Conservation (phyloP, 2,113 vertebrate genomes). For the Hippocampus mohnikei region DNA sequence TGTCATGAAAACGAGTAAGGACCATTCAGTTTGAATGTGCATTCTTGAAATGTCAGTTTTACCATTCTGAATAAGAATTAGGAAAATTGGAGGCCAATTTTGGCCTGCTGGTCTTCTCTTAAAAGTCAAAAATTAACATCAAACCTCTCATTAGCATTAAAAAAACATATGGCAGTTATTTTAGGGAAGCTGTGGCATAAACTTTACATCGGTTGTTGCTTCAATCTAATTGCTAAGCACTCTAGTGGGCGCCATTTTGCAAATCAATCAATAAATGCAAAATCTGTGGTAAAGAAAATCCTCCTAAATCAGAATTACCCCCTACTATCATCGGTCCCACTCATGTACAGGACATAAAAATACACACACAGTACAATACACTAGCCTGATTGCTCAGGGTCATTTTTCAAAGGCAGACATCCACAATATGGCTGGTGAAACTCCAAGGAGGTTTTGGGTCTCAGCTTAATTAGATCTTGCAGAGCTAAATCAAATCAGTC, state of each 20-base stretch:
- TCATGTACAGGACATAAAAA: constrained; percentile 60
- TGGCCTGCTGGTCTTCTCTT: background rate
- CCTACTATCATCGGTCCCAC: constrained; percentile 34
- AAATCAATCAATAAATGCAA: background rate
- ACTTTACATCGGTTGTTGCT: background rate
- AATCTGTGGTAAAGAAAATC: background rate
- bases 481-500: constrained; percentile 74
- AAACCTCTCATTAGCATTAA: background rate
- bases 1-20: background rate
- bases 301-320: background rate
- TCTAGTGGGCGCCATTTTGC: background rate
- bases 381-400: constrained; percentile 58
- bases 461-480: constrained; percentile 71
- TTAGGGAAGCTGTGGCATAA: no score
- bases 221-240: background rate
- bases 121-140: background rate
- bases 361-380: constrained; percentile 24
- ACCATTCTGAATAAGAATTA: background rate
- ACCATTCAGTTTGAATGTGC: background rate
- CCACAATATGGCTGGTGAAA: constrained; percentile 69
- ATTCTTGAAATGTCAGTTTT: background rate
- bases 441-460: constrained; percentile 65
- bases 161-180: no score
- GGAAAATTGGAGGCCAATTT: background rate
- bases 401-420: constrained; percentile 69